Evolutionary conservation across 1,140 invertebrate species (phyloP).

Genomic region (Drosophila saltans): DNA sequence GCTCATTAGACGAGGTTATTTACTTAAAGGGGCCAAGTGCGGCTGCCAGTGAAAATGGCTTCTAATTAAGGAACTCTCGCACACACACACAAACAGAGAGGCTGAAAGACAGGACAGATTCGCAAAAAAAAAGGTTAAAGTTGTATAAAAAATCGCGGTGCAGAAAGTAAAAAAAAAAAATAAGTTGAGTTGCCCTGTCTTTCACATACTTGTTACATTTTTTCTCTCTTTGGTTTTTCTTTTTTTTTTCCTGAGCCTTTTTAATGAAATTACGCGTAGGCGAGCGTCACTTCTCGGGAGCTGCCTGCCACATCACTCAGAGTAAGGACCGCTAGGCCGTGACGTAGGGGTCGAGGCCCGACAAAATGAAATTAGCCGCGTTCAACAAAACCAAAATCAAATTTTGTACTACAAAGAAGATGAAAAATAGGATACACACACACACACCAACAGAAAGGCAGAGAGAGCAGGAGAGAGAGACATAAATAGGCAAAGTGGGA

Average conservation of each 20-base stretch:
- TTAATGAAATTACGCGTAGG: constrained; percentile 71
- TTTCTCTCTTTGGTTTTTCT: constrained; percentile 14
- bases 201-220: constrained; percentile 19
- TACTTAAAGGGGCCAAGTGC: constrained; percentile 19
- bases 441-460: constrained; percentile 8
- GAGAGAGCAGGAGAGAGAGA: constrained; percentile 35
- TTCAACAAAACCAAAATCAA: constrained; percentile 79
- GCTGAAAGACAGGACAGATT: constrained; percentile 12
- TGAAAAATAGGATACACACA: constrained; percentile 56
- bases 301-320: constrained; percentile 69
- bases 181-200: constrained; percentile 11
- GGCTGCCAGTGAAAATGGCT: constrained; percentile 47
- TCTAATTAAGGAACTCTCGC: constrained; percentile 66
- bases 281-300: constrained; percentile 15
- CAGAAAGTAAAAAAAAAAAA: constrained; percentile 55
- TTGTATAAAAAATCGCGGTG: constrained; percentile 48
- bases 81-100: constrained; percentile 23
- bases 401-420: constrained; percentile 71
- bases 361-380: constrained; percentile 74
- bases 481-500: constrained; percentile 16
- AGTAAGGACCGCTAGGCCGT: constrained; percentile 42
- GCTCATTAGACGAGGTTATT: constrained; percentile 62
- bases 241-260: constrained; percentile 38
- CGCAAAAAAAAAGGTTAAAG: constrained; percentile 69
- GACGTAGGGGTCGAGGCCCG: constrained; percentile 43